These are phyloP conservation scores for Oncopeltus fasciatus DNA, from an alignment of 1,140 invertebrate species.

Conservation along the genomic window DNA sequence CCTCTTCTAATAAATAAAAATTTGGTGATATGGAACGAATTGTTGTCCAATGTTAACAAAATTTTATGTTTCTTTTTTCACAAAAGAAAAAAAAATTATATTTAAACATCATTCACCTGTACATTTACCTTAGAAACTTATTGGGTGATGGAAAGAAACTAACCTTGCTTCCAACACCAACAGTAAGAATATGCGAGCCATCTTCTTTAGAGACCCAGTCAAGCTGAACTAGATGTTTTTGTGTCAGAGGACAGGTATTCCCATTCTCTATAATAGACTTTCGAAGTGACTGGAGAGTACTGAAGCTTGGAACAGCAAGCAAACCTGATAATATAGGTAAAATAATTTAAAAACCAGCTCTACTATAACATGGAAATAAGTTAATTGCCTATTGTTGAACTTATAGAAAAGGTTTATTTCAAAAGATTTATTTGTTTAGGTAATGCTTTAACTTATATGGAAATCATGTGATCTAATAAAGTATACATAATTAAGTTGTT, in stretches of 20 bases:
- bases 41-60: no score
- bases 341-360: neutral
- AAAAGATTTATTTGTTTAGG: neutral
- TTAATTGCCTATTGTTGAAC: neutral
- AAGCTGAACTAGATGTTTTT: constrained; percentile 75
- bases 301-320: constrained; percentile 80
- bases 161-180: constrained; percentile 82
- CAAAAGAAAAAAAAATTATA: no score
- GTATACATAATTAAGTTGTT: no score
- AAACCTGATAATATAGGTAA: constrained; percentile 35
- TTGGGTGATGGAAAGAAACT: no score
- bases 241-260: constrained; percentile 73
- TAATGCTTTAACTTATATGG: no score
- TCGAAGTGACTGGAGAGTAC: constrained; percentile 73
- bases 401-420: neutral
- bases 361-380: neutral
- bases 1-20: neutral
- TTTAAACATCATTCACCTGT: no score
- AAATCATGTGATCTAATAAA: no score
- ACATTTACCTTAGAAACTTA: no score
- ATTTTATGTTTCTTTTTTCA: no score
- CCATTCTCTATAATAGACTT: constrained; percentile 82
- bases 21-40: no score
- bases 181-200: constrained; percentile 92
- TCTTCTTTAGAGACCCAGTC: constrained; percentile 99